Evolutionary conservation across 2,797 vertebrate species (phyloP), one percentile per base, ranked within the genome.

Genomic region (Acropternis orthonyx): DNA sequence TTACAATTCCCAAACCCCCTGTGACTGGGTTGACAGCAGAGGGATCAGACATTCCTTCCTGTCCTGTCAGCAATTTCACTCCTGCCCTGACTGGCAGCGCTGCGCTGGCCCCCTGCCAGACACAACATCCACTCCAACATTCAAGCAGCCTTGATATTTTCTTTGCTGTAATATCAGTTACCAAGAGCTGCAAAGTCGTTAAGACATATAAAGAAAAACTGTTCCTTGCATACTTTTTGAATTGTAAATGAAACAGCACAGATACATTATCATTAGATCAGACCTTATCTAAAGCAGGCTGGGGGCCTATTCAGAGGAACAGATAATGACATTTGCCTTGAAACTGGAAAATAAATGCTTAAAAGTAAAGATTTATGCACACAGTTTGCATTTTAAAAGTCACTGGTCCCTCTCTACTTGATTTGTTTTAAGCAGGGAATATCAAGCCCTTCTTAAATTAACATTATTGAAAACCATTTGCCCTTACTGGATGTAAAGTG

Each of bases 141-240:
- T 36, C 52, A 58, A 59, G 28, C 92, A 69, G 77, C 77, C 93
- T 85, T 79, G 51, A 13, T 56, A 46, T 80, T 77, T 85, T 71
- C 69, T 78, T 89, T 71, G 77, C 88, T 63, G 44, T 48, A 77
- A 91, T 82, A 96, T 86, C 76, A 77, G 75, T 86, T 96, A 91
- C 69, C 76, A 93, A 93, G 79, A 85, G 65, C 84, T 94, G 89
- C 87, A 62, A 96, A 92, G 89, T 95, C 58, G 6, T 71, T 61
- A 41, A 55, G 75, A 49, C 41, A 58, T 68, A 49, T 36, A 73
- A 49, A 68, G 65, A 51, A 58, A 59, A 37, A 18, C 59, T 54
- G 13, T 14, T 76, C 69, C 74, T 94, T 92, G 80, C 46, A 85
- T 89, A 61, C 51, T 78, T 17, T 2, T 71, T 90, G 89, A 90